Base-by-base conservation (phyloP, 2,113 vertebrate species). In the Elanoides forficatus region DNA sequence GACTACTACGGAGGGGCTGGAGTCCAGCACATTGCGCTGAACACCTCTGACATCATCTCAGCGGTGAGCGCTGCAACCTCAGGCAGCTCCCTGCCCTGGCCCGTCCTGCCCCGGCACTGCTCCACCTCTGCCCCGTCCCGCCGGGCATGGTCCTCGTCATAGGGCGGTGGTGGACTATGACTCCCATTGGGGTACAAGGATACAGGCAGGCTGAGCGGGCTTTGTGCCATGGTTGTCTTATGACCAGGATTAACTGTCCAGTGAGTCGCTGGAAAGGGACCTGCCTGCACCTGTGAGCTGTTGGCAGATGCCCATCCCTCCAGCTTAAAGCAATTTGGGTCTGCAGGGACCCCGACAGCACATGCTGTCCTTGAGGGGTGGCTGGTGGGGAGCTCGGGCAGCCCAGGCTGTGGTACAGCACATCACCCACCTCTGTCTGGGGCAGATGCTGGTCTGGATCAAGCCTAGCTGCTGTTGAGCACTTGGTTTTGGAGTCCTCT, bases 11-110 rank as follows among this genome's bases (percentile, higher is more conserved):
- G 99, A 34, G 99, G 99, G 5, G 96, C 99, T 0, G 99, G 99
- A 26, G 99, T 99, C 56, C 99, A 99, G 96, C 99, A 99, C 97
- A 99, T 99, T 1, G 99, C 99, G 3, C 98, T 99, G 97, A 99
- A 99, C 97, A 99, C 99, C 26, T 96, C 99, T 0, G 98, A 99
- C 95, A 99, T 99, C 96, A 99, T 99, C 91, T 81, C 97, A 7
- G 97, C 99, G 2, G 99, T 99, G 82, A 98, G 98, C 97, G 34
- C 63, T 48, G 18, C 52, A 30, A 11, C 15, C 75, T 40, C 3
- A 8, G 30, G 29, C 23, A 80, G 11, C 30, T 21, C 34, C 58
- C 55, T 55, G 16, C 23, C 45, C 30, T 4, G 0, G 34, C 59
- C 38, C 2, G 0, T 62, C 60, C 67, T 42, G 38, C 10, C 55